Evolutionary conservation across 1,140 invertebrate genomes (phyloP).

Genomic region (Cecropterus lyciades): DNA sequence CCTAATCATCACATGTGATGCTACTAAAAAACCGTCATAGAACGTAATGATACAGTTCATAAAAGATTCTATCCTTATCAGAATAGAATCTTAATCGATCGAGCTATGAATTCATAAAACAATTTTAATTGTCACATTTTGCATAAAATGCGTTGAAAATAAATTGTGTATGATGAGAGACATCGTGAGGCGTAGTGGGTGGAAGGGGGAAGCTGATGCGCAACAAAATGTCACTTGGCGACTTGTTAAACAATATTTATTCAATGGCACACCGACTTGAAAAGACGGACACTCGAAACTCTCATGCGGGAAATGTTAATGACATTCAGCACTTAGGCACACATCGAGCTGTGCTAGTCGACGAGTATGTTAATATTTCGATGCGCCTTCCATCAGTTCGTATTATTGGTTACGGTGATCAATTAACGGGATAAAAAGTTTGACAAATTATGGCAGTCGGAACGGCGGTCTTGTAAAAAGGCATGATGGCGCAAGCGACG

Average conservation of each 20-base stretch:
- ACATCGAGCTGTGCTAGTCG: slow-evolving; percentile 44
- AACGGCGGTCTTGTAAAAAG: slow-evolving; percentile 65
- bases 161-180: slow-evolving; percentile 61
- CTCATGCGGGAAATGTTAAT: slow-evolving; percentile 75
- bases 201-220: slow-evolving; percentile 45
- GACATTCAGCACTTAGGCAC: slow-evolving; percentile 73
- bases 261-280: slow-evolving; percentile 70
- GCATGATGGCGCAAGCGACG: slow-evolving; percentile 52
- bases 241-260: slow-evolving; percentile 80
- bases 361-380: slow-evolving; percentile 64
- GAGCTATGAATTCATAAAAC: slow-evolving; percentile 67
- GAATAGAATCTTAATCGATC: slow-evolving; percentile 74
- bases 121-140: slow-evolving; percentile 72
- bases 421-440: slow-evolving; percentile 68
- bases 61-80: slow-evolving; percentile 63
- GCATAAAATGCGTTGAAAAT: slow-evolving; percentile 67
- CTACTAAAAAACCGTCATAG: slow-evolving; percentile 45
- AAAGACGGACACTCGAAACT: slow-evolving; percentile 70
- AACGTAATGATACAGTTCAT: slow-evolving; percentile 60
- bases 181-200: slow-evolving; percentile 57
- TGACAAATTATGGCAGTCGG: slow-evolving; percentile 68
- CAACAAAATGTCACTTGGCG: slow-evolving; percentile 76
- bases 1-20: slow-evolving; percentile 47
- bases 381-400: slow-evolving; percentile 38
- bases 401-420: slow-evolving; percentile 57